Evolutionary conservation across 2,888 invertebrate genomes (phyloP).

Genomic region (Hemistola chrysoprasaria): DNA sequence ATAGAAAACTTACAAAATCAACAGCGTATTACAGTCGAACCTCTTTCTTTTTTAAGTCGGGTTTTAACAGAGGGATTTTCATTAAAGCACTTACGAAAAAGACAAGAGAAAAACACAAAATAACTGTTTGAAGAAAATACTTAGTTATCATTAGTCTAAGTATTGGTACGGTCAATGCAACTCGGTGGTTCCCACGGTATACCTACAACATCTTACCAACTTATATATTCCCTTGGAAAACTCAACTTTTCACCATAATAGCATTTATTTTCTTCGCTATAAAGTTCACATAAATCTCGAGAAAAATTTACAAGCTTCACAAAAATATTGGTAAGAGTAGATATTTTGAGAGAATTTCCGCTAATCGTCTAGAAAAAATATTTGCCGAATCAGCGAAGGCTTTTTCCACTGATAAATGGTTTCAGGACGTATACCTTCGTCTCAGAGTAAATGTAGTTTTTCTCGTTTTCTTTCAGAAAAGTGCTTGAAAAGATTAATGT

Average conservation of each 20-base stretch:
- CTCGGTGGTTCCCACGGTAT: conserved; percentile 72
- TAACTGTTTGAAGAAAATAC: conserved; percentile 61
- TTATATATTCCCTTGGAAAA: conserved; percentile 24
- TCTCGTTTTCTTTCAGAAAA: conserved; percentile 62
- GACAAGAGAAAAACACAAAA: conserved; percentile 33
- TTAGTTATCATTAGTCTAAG: conserved; percentile 74
- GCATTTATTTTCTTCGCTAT: conserved; percentile 28
- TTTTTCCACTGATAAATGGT: conserved; percentile 73
- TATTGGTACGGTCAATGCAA: conserved; percentile 72
- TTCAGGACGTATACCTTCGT: conserved; percentile 66
- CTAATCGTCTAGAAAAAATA: conserved; percentile 80
- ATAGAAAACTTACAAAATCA: no score
- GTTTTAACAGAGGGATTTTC: no score
- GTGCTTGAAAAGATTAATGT: conserved; percentile 29
- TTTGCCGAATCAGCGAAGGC: conserved; percentile 69
- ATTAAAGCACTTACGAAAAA: background rate
- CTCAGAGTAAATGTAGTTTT: conserved; percentile 27
- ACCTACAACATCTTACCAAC: conserved; percentile 44
- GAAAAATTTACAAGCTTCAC: conserved; percentile 19
- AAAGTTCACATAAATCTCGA: conserved; percentile 14
- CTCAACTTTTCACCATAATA: conserved; percentile 21
- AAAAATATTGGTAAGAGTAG: conserved; percentile 41
- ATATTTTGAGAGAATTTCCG: conserved; percentile 71
- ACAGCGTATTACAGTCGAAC: no score
- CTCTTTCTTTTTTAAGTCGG: no score